Evolutionary conservation across 2,113 vertebrate genomes (phyloP).

Genomic region (Mellivora capensis): DNA sequence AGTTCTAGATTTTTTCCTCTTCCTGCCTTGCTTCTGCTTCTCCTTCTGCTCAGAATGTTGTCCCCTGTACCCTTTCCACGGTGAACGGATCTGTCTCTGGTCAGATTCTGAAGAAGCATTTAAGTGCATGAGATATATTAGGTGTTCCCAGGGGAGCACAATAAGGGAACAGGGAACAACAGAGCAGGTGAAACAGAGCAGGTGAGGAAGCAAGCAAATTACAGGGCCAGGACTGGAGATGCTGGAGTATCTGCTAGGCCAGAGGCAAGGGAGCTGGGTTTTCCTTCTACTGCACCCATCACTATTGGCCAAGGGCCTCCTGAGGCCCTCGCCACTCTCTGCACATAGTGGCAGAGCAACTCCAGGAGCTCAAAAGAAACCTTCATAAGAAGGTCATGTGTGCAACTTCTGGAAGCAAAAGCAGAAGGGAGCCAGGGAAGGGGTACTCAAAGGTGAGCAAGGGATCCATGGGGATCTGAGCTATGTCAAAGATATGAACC

Average conservation of each 20-base stretch:
- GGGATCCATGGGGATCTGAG: background rate
- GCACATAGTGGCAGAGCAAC: background rate
- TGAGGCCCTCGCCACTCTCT: background rate
- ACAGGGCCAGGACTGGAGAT: background rate
- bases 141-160: background rate
- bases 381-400: background rate
- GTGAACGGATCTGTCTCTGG: background rate
- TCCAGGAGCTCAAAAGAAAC: background rate
- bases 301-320: background rate
- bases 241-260: background rate
- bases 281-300: background rate
- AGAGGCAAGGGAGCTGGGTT: background rate
- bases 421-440: background rate
- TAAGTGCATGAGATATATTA: background rate
- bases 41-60: background rate
- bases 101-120: background rate
- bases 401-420: background rate
- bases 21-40: too few relatives aligned
- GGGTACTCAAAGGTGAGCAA: background rate
- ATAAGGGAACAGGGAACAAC: background rate
- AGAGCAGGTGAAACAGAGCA: background rate
- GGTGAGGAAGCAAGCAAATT: background rate
- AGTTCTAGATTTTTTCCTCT: background rate
- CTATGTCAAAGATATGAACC: background rate
- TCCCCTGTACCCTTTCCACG: accelerated